Base-by-base conservation (phyloP, 2,888 invertebrate genomes). In the Dicyrtomina minuta region DNA sequence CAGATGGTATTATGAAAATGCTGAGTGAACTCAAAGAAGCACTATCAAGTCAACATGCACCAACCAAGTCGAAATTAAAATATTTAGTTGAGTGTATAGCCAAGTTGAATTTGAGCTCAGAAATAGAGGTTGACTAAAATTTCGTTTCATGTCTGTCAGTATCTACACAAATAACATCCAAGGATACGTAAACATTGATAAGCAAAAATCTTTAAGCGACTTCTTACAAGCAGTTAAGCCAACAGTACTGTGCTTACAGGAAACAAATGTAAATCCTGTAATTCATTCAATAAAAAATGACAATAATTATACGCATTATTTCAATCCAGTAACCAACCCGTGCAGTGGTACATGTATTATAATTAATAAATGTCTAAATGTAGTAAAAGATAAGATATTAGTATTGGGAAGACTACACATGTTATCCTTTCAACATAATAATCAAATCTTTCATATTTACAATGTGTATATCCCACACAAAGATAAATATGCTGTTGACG, bases 81-180 rank as follows among this genome's bases (percentile, higher is more conserved):
- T 33, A 5, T 33, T 5, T 33, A 33, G 8, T 33, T 3, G 33
- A 33, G 8, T 33, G 3, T 8, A 33, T 33, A 33, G 33, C 33
- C 33, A 33, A 33, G 8, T 5, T 33, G 33, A 33, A n/a, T n/a
- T n/a, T n/a, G n/a, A n/a, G n/a, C n/a, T n/a, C 8, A 33, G 4
- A 26, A 2, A 22, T 24, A 22, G 20, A 4, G 51, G 2, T 12
- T 3, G 20, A 51, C 22, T 51, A 20, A 51, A n/a, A n/a, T n/a
- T n/a, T n/a, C n/a, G 3, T 8, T 5, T 8, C 8, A 51, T 51
- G n/a, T 24, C 51, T 20, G 2, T 12, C 3, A 51, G 12, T 20
- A 12, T 51, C 17, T 22, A 22, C 17, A 55, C 55, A 12, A 55
- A 55, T 27, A 55, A 55, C 12, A 55, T 55, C 2, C 55, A 55